Conservation (phyloP, 2,797 vertebrate genomes). For the Zenarchopterus dispar region DNA sequence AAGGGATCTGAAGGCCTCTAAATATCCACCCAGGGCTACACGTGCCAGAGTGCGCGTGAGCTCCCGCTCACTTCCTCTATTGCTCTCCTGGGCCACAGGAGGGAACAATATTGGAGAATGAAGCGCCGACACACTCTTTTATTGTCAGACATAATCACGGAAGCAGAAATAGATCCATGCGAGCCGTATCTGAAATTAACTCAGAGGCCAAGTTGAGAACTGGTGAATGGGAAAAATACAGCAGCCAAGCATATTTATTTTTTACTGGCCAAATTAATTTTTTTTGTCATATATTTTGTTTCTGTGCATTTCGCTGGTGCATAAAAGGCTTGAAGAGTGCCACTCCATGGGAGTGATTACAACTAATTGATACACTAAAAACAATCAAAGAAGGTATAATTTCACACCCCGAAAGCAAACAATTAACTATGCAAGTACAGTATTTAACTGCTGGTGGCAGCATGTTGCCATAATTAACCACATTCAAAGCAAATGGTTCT, state of each 20-base stretch:
- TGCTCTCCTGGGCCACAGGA: conserved; percentile 49
- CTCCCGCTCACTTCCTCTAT: conserved; percentile 47
- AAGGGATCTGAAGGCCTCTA: conserved; percentile 59
- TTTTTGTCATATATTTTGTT: no score
- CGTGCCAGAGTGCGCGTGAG: conserved; percentile 33
- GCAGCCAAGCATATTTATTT: no score
- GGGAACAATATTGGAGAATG: conserved; percentile 36
- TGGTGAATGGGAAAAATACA: no score
- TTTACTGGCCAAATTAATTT: no score
- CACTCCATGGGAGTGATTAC: no score
- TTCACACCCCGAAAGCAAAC: not conserved
- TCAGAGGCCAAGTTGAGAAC: not conserved
- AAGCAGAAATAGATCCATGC: conserved; percentile 7
- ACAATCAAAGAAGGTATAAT: no score
- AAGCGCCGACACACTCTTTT: conserved; percentile 24
- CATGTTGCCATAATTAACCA: no score
- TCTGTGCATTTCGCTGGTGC: no score
- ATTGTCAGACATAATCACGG: not conserved
- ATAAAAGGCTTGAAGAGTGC: no score
- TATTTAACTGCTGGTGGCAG: not conserved
- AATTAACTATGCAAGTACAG: conserved; percentile 12
- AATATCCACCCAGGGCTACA: conserved; percentile 60
- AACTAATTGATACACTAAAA: no score
- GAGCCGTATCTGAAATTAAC: not conserved
- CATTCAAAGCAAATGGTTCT: no score